Evolutionary conservation across 2,888 invertebrate species (phyloP).

Genomic region (Germaria angustata): DNA sequence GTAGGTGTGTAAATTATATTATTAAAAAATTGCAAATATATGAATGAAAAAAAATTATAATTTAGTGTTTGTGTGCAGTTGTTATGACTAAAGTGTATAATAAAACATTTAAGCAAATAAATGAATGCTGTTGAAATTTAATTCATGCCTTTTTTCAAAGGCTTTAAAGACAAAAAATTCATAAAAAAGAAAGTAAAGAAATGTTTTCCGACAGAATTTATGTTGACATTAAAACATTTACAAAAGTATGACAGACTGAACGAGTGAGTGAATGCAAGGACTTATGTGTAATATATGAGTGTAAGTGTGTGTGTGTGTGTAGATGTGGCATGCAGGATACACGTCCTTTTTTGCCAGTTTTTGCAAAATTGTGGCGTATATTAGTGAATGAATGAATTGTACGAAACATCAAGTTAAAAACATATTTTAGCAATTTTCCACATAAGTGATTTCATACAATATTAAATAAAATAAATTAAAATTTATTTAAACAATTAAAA

Average conservation of each 20-base stretch:
- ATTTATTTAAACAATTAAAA: conserved; percentile 66
- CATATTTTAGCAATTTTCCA: conserved; percentile 73
- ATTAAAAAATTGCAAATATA: no score
- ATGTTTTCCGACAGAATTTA: conserved; percentile 57
- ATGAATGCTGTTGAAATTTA: conserved; percentile 54
- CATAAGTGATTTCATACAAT: conserved; percentile 54
- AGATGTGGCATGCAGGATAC: background rate
- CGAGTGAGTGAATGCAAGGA: conserved; percentile 29
- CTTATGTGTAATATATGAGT: conserved; percentile 15
- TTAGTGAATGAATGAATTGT: conserved; percentile 62
- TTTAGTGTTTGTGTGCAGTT: background rate
- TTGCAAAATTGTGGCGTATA: conserved; percentile 1
- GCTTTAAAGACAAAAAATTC: conserved; percentile 10
- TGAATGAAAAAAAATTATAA: conserved; percentile 24
- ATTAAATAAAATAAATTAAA: conserved; percentile 45
- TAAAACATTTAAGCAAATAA: conserved; percentile 57
- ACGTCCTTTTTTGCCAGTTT: background rate
- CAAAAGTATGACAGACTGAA: conserved; percentile 49
- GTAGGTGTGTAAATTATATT: conserved; percentile 15
- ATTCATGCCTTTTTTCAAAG: conserved; percentile 44
- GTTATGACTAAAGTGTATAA: conserved; percentile 11
- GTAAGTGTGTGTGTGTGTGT: background rate
- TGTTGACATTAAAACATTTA: conserved; percentile 61
- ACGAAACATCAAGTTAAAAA: conserved; percentile 76
- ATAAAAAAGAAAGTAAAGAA: conserved; percentile 16